Evolutionary conservation across 2,888 invertebrate genomes (phyloP), one percentile per base, ranked within the genome.

Genomic region (Autographa gamma): DNA sequence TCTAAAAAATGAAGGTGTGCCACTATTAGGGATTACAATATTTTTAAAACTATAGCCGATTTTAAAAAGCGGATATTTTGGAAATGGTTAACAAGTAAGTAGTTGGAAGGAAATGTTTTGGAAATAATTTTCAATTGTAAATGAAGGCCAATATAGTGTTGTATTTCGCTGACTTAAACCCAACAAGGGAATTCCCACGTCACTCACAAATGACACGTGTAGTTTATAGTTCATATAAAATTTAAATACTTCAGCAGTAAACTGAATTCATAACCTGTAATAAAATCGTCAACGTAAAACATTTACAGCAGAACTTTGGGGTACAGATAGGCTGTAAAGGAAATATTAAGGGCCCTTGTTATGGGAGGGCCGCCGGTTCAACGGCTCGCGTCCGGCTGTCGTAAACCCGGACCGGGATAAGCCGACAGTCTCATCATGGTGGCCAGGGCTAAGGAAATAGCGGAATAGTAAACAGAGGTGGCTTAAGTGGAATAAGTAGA

Each of bases 201-300:
- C 48, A 48, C 48, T n/a, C 48, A 48, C 48, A 48, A 6, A 48
- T n/a, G 48, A 7, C 48, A n/a, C 48, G n/a, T n/a, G 48, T 48
- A 48, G 48, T 48, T 48, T 48, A 48, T 48, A 48, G 48, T 48
- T 48, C 48, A 48, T 48, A 48, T 48, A 48, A 48, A 48, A 48
- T 48, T 48, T 48, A 48, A 48, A 48, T n/a, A 48, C 48, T 48
- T 48, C 48, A 48, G n/a, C 48, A 48, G 16, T 16, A 16, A 48
- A 48, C 48, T 48, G 48, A 48, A 48, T 48, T 48, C 48, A 48
- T 48, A 48, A 48, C n/a, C 48, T n/a, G 48, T 48, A 48, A 48
- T 48, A 48, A 48, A 48, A 48, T 48, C n/a, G n/a, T 48, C 6
- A n/a, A 48, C n/a, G 48, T 48, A 48, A 48, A 48, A 48, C 48